Evolutionary conservation across 2,797 vertebrate genomes (phyloP), one percentile per base, ranked within the genome.

Genomic region (Hafferia zeledoni): DNA sequence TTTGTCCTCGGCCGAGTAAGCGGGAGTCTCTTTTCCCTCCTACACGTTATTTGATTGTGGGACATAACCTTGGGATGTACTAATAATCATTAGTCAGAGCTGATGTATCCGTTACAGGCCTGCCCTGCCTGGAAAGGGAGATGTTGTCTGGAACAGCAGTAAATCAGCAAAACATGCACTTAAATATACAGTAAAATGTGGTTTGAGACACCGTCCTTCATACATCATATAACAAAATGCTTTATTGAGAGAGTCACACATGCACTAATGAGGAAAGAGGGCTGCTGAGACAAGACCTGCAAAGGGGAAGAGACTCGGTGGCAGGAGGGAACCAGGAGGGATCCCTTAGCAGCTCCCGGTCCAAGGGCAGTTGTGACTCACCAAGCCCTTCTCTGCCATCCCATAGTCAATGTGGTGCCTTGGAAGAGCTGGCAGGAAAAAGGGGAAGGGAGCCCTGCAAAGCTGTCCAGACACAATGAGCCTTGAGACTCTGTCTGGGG

Each of bases 61-160:
- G 92, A 56, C 95, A 64, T 96, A 97, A 91, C 97, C 97, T 96
- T 92, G 94, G 93, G 91, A 96, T 82, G 92, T 77, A 53, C 96
- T 95, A 97, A 97, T 95, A 97, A 96, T 97, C 97, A 49, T 97
- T 91, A 95, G 87, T 97, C 96, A 94, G 83, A 95, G 90, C 77
- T 92, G 95, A 93, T 94, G 47, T 17, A 74, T 84, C 92, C 19
- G 47, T 87, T 83, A 83, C 6, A 6, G 93, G 94, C 87, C 89
- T 93, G 86, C 94, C 91, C 76, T 19, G 70, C 91, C 81, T 1
- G 0, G 77, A 55, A 43, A 91, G 90, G 93, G 90, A 96, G 75
- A 68, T 4, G 1, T 85, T 95, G 93, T 70, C 59, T 89, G 7
- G 37, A 87, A 76, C 56, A 72, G 90, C 92, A 60, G 87, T 97